Evolutionary conservation across 1,140 invertebrate genomes (phyloP).

Genomic region (Drosophila lini): DNA sequence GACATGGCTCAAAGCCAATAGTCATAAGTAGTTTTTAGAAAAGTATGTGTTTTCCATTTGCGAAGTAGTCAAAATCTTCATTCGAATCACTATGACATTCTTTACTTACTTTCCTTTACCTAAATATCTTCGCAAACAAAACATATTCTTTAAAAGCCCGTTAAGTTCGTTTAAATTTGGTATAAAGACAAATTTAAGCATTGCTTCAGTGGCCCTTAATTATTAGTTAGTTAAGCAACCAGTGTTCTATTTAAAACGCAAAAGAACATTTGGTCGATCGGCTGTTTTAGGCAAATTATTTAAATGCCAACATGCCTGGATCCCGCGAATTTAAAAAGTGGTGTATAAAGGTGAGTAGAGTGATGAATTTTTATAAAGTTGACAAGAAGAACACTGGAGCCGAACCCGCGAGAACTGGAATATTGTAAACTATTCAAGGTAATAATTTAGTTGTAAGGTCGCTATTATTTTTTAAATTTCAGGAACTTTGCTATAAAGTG

Average conservation of each 20-base stretch:
- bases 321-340: slow-evolving; percentile 48
- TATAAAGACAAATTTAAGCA: slow-evolving; percentile 51
- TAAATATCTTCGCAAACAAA: slow-evolving; percentile 18
- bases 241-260: slow-evolving; percentile 54
- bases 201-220: slow-evolving; percentile 27
- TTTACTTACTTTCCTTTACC: neutral
- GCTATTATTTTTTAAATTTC: neutral
- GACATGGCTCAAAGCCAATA: slow-evolving; percentile 28
- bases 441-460: slow-evolving; percentile 5
- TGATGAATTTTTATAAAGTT: slow-evolving; percentile 34
- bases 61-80: slow-evolving; percentile 12
- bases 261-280: slow-evolving; percentile 60
- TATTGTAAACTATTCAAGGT: slow-evolving; percentile 21
- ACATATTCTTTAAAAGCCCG: slow-evolving; percentile 3
- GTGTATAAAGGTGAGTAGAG: slow-evolving; percentile 63
- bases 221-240: slow-evolving; percentile 27
- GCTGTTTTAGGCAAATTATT: slow-evolving; percentile 19
- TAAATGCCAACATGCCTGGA: slow-evolving; percentile 23
- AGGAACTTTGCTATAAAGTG: neutral
- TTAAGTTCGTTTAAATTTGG: slow-evolving; percentile 52
- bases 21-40: slow-evolving; percentile 25
- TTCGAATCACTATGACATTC: neutral
- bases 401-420: neutral
- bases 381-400: neutral
- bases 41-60: slow-evolving; percentile 19